phyloP scores from a whole-genome alignment of 2,888 invertebrate genomes.

The Caenorhabditis parvicauda region DNA sequence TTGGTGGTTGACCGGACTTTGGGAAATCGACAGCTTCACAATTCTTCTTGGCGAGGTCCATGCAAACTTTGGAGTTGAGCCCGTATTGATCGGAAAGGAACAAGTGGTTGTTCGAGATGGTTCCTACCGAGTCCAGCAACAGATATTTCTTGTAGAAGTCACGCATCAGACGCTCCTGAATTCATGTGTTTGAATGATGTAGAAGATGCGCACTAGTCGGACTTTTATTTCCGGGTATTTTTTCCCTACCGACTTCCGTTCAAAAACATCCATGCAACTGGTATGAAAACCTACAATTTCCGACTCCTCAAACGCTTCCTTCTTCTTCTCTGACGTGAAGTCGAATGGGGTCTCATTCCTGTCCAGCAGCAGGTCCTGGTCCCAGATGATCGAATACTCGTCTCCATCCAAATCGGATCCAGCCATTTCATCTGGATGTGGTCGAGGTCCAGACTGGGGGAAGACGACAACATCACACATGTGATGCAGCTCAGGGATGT shows the following conservation, averaged over 20 bases:
- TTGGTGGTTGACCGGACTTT: constrained; percentile 35
- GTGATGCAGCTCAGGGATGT: constrained; percentile 55
- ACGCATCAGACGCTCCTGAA: constrained; percentile 43
- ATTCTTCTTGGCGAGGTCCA: constrained; percentile 55
- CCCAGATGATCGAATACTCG: constrained; percentile 64
- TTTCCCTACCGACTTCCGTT: too few species aligned
- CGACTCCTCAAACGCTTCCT: constrained; percentile 16
- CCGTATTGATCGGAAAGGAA: constrained; percentile 62
- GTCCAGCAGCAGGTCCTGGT: constrained; percentile 59
- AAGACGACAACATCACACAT: constrained; percentile 65
- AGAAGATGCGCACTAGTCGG: neutral
- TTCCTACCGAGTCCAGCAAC: constrained; percentile 61
- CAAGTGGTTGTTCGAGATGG: constrained; percentile 62
- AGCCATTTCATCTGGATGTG: constrained; percentile 65
- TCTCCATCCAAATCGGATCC: constrained; percentile 66
- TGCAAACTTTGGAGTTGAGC: constrained; percentile 48
- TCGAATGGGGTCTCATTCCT: constrained; percentile 52
- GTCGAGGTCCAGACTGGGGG: constrained; percentile 63
- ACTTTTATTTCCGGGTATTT: too few species aligned
- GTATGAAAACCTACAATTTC: constrained; percentile 26
- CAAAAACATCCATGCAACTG: too few species aligned
- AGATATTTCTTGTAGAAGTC: constrained; percentile 63
- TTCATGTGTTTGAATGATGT: neutral
- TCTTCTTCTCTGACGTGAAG: constrained; percentile 36
- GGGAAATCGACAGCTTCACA: constrained; percentile 61